phyloP scores from a whole-genome alignment of 2,888 invertebrate species.

The Cantharis rufa region DNA sequence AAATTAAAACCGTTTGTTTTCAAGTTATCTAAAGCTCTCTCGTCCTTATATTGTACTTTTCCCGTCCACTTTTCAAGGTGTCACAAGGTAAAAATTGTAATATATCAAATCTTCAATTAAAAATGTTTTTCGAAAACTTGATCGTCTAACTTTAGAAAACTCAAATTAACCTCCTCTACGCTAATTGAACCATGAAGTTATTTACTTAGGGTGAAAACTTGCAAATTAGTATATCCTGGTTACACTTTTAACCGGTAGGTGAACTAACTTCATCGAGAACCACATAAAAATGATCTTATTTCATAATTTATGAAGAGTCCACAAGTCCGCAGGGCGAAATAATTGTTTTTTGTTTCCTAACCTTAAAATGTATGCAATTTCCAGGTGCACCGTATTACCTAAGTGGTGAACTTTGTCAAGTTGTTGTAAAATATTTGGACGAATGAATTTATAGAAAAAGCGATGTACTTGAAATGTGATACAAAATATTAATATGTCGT shows the following conservation, averaged over 20 bases:
- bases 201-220: background rate
- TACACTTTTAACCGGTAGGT: background rate
- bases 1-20: background rate
- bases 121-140: background rate
- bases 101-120: background rate
- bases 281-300: background rate
- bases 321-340: background rate
- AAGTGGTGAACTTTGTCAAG: background rate
- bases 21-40: background rate
- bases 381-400: background rate
- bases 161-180: background rate
- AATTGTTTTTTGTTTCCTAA: background rate
- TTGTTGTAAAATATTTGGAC: slow-evolving; percentile 3
- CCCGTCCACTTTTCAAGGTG: background rate
- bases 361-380: background rate
- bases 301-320: no score
- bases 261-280: background rate
- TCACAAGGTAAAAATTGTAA: background rate
- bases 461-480: slow-evolving; percentile 36
- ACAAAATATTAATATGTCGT: slow-evolving; percentile 38
- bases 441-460: background rate
- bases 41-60: background rate
- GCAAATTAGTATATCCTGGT: background rate
- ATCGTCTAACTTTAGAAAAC: background rate
- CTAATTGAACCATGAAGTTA: background rate